Conservation (phyloP, 2,797 vertebrate genomes). For the Erpetoichthys calabaricus region DNA sequence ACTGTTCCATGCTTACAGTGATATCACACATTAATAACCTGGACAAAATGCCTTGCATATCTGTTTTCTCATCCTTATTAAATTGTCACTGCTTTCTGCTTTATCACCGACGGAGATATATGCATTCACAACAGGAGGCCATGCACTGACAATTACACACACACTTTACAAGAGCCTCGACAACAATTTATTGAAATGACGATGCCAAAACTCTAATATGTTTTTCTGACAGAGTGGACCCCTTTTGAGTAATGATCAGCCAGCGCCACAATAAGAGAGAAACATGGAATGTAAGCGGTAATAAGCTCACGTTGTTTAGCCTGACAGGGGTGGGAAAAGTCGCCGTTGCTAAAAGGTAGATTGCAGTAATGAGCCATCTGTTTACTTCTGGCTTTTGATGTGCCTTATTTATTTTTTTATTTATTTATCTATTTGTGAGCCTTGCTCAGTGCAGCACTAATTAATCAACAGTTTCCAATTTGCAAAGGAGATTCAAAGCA, state of each 20-base stretch:
- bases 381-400: neutral
- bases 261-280: conserved; percentile 8
- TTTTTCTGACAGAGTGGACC: conserved; percentile 23
- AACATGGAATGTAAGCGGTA: neutral
- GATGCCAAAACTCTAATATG: conserved; percentile 21
- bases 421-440: no score
- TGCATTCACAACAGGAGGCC: conserved; percentile 20
- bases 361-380: neutral
- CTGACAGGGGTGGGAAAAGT: conserved; percentile 10
- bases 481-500: neutral
- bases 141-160: conserved; percentile 23
- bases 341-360: neutral
- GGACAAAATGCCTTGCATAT: conserved; percentile 11
- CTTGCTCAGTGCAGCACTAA: neutral
- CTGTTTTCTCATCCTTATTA: conserved; percentile 14
- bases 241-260: neutral
- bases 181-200: conserved; percentile 19
- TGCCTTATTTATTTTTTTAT: no score
- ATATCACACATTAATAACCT: conserved; percentile 9
- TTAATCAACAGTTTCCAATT: neutral
- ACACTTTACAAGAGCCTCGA: conserved; percentile 20
- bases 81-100: conserved; percentile 17
- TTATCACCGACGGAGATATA: conserved; percentile 21
- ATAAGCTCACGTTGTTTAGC: conserved; percentile 1
- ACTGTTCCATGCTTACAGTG: no score